These are phyloP conservation scores for Tetragnatha montana DNA, from an alignment of 2,888 invertebrate species.

Conservation along the genomic window DNA sequence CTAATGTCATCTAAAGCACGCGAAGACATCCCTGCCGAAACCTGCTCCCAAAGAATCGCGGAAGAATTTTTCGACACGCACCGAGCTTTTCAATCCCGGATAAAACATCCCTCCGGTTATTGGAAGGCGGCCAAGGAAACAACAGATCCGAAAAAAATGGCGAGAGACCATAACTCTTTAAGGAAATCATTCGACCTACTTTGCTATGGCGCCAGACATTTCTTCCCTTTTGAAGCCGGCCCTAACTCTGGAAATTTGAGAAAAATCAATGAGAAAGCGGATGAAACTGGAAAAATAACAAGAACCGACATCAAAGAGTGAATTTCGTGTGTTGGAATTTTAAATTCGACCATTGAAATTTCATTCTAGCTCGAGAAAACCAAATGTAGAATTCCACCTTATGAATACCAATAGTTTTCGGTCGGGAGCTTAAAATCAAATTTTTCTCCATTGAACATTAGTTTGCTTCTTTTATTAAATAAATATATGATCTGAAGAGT, in stretches of 20 bases:
- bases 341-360: neutral
- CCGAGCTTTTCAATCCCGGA: slow-evolving; percentile 15
- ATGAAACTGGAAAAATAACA: neutral
- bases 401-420: no score
- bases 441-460: no score
- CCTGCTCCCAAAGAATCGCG: neutral
- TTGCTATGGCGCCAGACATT: slow-evolving; percentile 30
- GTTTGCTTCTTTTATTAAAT: no score
- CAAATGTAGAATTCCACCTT: no score
- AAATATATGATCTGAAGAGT: no score
- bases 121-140: slow-evolving; percentile 50
- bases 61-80: slow-evolving; percentile 30
- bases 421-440: no score
- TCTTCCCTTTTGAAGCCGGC: neutral
- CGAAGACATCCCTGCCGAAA: slow-evolving; percentile 6
- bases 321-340: neutral
- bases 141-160: slow-evolving; percentile 37
- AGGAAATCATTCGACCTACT: slow-evolving; percentile 54
- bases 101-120: slow-evolving; percentile 17
- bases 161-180: slow-evolving; percentile 51
- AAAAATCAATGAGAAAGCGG: slow-evolving; percentile 10
- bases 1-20: slow-evolving; percentile 6
- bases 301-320: neutral
- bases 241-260: neutral
- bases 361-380: no score